Evolutionary conservation across 2,888 invertebrate genomes (phyloP).

Genomic region (Tetramorium bicarinatum): DNA sequence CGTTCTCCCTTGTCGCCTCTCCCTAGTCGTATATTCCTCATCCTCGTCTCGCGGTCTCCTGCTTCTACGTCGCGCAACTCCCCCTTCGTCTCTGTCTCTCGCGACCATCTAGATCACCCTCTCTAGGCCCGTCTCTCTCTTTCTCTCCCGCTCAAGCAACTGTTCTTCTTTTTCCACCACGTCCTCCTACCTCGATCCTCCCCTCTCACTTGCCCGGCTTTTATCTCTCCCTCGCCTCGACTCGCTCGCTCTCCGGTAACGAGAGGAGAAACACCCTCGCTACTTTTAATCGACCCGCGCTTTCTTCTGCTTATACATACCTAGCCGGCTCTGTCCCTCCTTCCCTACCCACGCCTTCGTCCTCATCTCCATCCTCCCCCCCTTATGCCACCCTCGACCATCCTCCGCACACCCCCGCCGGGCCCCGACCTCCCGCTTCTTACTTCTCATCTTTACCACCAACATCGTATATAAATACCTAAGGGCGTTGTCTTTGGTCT

Average conservation of each 20-base stretch:
- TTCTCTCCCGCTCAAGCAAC: constrained; percentile 47
- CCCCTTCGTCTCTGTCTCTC: constrained; percentile 64
- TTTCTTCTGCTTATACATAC: constrained; percentile 86
- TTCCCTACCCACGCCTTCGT: constrained; percentile 64
- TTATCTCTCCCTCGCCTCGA: constrained; percentile 71
- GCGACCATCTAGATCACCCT: constrained; percentile 60
- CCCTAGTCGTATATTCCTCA: constrained; percentile 56
- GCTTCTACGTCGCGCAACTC: constrained; percentile 60
- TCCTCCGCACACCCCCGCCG: constrained; percentile 65
- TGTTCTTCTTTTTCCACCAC: constrained; percentile 53
- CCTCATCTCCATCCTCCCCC: constrained; percentile 75
- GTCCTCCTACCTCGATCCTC: constrained; percentile 69
- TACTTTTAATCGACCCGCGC: constrained; percentile 87
- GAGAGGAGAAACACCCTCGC: constrained; percentile 87
- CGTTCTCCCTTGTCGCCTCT: constrained; percentile 72
- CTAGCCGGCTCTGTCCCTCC: constrained; percentile 79
- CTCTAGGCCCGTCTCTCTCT: constrained; percentile 55
- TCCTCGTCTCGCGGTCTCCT: constrained; percentile 59
- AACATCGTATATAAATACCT: constrained; percentile 78
- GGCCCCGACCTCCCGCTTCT: constrained; percentile 74
- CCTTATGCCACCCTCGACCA: constrained; percentile 73
- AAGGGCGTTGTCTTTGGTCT: constrained; percentile 86
- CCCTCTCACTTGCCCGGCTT: constrained; percentile 75
- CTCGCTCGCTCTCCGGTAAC: constrained; percentile 83
- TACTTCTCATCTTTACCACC: constrained; percentile 82